Evolutionary conservation across 53 echinoderm and acorn worm species (phyloP).

Genomic region (Mesocentrotus franciscanus): DNA sequence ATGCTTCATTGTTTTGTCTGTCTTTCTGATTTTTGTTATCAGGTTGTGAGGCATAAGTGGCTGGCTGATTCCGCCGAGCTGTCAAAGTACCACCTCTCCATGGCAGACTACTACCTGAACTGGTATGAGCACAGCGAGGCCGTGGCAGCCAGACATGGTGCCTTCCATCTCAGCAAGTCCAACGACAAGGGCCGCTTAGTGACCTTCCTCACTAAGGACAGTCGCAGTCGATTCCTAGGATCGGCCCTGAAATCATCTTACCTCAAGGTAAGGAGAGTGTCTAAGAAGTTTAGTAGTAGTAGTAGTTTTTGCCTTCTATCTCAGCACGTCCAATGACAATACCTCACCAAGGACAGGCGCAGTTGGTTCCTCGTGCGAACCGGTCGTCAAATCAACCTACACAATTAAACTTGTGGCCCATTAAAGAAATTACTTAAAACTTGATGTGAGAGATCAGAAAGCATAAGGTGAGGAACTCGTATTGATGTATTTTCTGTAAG

Average conservation of each 20-base stretch:
- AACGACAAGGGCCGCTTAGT: constrained; percentile 76
- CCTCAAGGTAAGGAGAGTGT: constrained; percentile 73
- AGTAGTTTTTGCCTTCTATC: too few relatives aligned
- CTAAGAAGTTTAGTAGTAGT: not conserved
- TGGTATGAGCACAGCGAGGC: not conserved
- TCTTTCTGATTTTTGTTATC: not conserved
- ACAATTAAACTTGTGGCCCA: too few relatives aligned
- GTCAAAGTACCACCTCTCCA: constrained; percentile 4
- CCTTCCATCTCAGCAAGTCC: constrained; percentile 80
- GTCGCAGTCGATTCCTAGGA: constrained; percentile 69
- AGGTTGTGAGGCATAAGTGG: constrained; percentile 55
- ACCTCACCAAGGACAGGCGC: too few relatives aligned
- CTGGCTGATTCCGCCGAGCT: not conserved
- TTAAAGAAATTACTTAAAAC: too few relatives aligned
- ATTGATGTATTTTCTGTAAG: too few relatives aligned
- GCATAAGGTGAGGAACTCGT: too few relatives aligned
- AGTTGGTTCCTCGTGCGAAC: too few relatives aligned
- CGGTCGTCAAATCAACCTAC: too few relatives aligned
- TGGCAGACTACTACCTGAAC: constrained; percentile 63
- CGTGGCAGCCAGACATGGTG: constrained; percentile 67
- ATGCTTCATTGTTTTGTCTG: not conserved
- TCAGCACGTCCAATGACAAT: too few relatives aligned
- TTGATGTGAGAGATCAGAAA: too few relatives aligned
- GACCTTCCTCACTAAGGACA: constrained; percentile 80
- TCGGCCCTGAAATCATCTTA: constrained; percentile 65